Percentiles rank a stretch among this genome's conserved stretches.
phyloP scores from a whole-genome alignment of 2,888 invertebrate species.

The Phlogophora meticulosa region DNA sequence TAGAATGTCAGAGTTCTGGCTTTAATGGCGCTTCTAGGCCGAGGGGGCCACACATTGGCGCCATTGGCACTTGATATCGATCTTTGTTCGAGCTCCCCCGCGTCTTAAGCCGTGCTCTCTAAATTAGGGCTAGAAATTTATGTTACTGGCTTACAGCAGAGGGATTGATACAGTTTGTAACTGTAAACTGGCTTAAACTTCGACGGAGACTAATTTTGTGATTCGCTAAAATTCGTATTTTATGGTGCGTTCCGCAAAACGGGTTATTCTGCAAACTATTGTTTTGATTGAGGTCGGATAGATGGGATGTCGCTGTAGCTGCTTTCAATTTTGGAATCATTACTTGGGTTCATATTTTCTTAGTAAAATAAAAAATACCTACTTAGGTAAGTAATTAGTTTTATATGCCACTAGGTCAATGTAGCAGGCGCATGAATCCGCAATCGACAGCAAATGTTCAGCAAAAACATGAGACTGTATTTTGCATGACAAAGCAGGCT shows the following conservation, averaged over 20 bases:
- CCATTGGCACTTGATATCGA: constrained; percentile 88
- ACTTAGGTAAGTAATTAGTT: not conserved
- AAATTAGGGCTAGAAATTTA: constrained; percentile 87
- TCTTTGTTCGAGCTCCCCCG: constrained; percentile 87
- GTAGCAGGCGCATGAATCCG: not conserved
- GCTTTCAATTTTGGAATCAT: not conserved
- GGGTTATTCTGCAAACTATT: constrained; percentile 54
- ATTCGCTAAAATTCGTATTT: constrained; percentile 68
- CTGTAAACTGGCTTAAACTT: constrained; percentile 71
- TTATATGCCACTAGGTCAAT: constrained; percentile 26
- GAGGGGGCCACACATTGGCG: constrained; percentile 86
- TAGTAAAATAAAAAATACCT: not conserved
- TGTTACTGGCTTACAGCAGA: constrained; percentile 79
- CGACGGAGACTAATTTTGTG: constrained; percentile 72
- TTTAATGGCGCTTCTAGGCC: constrained; percentile 76
- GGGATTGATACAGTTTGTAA: constrained; percentile 72
- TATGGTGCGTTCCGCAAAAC: constrained; percentile 44
- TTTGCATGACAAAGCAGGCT: constrained; percentile 37
- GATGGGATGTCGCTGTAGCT: not conserved
- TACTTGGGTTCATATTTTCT: not conserved
- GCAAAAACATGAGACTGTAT: constrained; percentile 28
- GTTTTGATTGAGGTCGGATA: constrained; percentile 27
- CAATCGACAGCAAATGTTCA: constrained; percentile 28
- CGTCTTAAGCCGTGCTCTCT: constrained; percentile 80
- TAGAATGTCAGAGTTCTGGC: constrained; percentile 79